Conservation (phyloP, 2,888 invertebrate species). For the Acanthacorydalis orientalis region DNA sequence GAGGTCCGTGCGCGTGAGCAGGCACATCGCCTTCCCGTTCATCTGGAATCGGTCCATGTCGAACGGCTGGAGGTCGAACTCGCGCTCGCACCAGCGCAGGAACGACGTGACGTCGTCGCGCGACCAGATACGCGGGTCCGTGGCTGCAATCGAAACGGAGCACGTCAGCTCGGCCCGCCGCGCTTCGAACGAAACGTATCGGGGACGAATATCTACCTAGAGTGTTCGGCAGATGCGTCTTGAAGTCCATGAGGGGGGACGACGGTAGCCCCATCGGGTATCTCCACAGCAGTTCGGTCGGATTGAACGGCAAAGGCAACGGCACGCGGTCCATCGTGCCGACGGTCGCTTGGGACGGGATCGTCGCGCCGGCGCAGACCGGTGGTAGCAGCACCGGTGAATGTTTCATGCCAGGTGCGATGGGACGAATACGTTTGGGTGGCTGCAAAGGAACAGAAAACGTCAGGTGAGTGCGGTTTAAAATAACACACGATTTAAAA, state of each 20-base stretch:
- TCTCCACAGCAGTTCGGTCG: constrained; percentile 72
- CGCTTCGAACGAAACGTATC: too few relatives aligned
- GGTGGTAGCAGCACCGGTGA: constrained; percentile 29
- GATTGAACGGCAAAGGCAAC: constrained; percentile 61
- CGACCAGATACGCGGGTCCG: constrained; percentile 81
- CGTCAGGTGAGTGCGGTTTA: too few relatives aligned
- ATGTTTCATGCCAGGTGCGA: constrained; percentile 31
- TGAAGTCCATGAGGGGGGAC: constrained; percentile 65
- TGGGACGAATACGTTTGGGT: too few relatives aligned
- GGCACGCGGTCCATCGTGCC: constrained; percentile 60
- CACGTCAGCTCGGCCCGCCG: too few relatives aligned
- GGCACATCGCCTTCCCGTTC: constrained; percentile 91
- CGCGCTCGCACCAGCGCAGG: constrained; percentile 79
- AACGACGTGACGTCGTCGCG: constrained; percentile 79
- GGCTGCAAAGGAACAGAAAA: too few relatives aligned
- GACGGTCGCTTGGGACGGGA: constrained; percentile 53
- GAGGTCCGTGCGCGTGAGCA: constrained; percentile 77
- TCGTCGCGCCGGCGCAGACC: constrained; percentile 22
- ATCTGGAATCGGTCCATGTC: constrained; percentile 90
- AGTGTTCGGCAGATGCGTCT: constrained; percentile 69
- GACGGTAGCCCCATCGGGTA: constrained; percentile 64
- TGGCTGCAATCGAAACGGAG: constrained; percentile 29
- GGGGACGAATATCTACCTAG: constrained; percentile 21
- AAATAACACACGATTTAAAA: too few relatives aligned
- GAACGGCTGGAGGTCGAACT: constrained; percentile 80